Base-by-base conservation (phyloP, 2,888 invertebrate genomes). In the Galerucella calmariensis region DNA sequence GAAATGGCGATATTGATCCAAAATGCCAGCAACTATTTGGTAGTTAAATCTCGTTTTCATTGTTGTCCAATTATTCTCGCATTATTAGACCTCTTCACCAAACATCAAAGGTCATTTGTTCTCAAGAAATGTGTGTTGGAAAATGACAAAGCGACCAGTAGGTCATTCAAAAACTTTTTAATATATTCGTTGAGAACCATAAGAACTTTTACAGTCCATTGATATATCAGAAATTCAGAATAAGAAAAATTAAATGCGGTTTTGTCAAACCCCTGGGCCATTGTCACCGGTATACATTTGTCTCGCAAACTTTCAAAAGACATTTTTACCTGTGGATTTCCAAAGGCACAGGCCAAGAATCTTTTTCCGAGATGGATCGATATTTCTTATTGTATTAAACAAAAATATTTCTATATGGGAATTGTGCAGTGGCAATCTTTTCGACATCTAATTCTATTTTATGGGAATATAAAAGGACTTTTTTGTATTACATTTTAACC, bases 171-270 rank as follows among this genome's bases (percentile, higher is more conserved):
- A 77, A 65, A 74, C 72, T 71, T 82, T 82, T 79, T 81, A 82
- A 82, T 80, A 78, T 75, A 74, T 81, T 82, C 79, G 74, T 79
- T 80, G 80, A 78, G 73, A 77, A 77, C 80, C 81, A 35, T 35
- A 77, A 79, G 80, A 83, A 83, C 81, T 80, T 84, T 83, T 79
- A 81, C 82, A 80, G 79, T 81, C 81, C 82, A 83, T 82, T 81
- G 80, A n/a, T n/a, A 82, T 75, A 82, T 81, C 75, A 78, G 80
- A 82, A 83, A 80, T 81, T 75, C 67, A 77, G 77, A 76, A 75
- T 77, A 78, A 77, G 81, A 83, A 81, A 84, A 84, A 85, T 84
- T 84, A 83, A 83, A 82, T 84, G 84, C 83, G 85, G 85, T 85
- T 82, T 82, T 82, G 85, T 84, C 85, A 84, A 85, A 84, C 84